Evolutionary conservation across 37 sponge, comb jelly and placozoan genomes (phyloP), one percentile per base, ranked within the genome.

Genomic region (Cliona cf. orientalis): DNA sequence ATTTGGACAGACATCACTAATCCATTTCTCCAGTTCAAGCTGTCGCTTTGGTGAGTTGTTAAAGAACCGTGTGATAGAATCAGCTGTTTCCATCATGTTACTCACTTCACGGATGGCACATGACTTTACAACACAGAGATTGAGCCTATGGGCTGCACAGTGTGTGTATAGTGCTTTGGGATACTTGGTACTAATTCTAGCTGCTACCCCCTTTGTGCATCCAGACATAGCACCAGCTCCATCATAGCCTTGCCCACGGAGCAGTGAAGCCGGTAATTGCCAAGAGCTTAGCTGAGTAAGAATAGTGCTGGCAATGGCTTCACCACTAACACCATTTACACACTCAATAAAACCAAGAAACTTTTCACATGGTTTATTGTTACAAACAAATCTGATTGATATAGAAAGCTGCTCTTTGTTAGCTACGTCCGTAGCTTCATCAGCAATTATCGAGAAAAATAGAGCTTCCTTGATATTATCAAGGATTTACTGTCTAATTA

Each of bases 201-300:
- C 61, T 36, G 82, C 82, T 39, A 66, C 64, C 3, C 82, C 82
- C n/a, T 60, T 82, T 2, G 64, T 39, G 37, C 22, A 33, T 29
- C 82, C 82, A 40, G 82, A 35, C 82, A 82, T 82, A 28, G 38
- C 86, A 60, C 75, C 86, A 42, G 92, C 92, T 44, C 87, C 87
- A 77, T 87, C 92, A 46, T 92, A 62, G 28, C 74, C 53, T 26
- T 69, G 19, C 34, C 70, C 70, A 38, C 32, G 42, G 36, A 61
- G 62, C 17, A 63, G 62, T 29, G 53, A 61, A 42, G 31, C 46
- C 62, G 34, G 35, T 35, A 63, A 25, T 33, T 79, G 80, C 69
- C 80, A 79, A 43, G 53, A 35, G 28, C 23, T 37, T 35, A 66
- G 68, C 45, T 79, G 66, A 23, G 66, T 23, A 22, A 66, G 80